Conservation (phyloP, 1,140 invertebrate genomes). For the Himalopsyche phryganea region DNA sequence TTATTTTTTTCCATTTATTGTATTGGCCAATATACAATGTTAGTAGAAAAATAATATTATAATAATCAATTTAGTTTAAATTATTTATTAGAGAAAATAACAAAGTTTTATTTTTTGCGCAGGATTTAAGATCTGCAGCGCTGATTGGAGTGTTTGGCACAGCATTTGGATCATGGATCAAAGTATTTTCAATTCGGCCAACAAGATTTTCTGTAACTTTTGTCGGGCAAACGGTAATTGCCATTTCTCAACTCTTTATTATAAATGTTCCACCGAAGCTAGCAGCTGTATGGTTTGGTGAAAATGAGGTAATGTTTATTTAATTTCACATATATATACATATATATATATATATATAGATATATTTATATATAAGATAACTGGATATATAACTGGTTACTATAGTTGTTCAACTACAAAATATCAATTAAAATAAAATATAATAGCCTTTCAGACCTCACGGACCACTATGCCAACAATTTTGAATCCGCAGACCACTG, state of each 20-base stretch:
- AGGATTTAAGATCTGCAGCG: slow-evolving; percentile 43
- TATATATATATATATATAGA: too few relatives aligned
- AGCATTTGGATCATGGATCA: slow-evolving; percentile 69
- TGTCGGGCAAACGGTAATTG: slow-evolving; percentile 66
- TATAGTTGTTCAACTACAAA: too few relatives aligned
- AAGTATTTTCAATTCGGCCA: slow-evolving; percentile 59
- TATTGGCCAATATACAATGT: too few relatives aligned
- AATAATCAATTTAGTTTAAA: too few relatives aligned
- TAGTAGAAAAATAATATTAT: too few relatives aligned
- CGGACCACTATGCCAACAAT: too few relatives aligned
- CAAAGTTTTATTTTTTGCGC: slow-evolving; percentile 37
- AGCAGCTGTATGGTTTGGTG: slow-evolving; percentile 60
- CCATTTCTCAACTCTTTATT: slow-evolving; percentile 64
- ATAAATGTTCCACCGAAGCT: slow-evolving; percentile 69
- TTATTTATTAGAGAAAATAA: background rate
- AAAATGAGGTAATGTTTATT: slow-evolving; percentile 63
- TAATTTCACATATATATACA: too few relatives aligned
- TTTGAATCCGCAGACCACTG: too few relatives aligned
- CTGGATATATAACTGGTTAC: too few relatives aligned
- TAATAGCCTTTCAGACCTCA: too few relatives aligned
- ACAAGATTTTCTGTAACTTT: slow-evolving; percentile 63
- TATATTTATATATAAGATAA: too few relatives aligned
- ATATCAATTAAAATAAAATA: background rate
- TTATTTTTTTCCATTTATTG: too few relatives aligned
- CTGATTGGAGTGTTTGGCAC: slow-evolving; percentile 40